Percentiles rank a stretch among this genome's conserved stretches.
phyloP scores from a whole-genome alignment of 2,888 invertebrate genomes.

The Charanyca ferruginea region DNA sequence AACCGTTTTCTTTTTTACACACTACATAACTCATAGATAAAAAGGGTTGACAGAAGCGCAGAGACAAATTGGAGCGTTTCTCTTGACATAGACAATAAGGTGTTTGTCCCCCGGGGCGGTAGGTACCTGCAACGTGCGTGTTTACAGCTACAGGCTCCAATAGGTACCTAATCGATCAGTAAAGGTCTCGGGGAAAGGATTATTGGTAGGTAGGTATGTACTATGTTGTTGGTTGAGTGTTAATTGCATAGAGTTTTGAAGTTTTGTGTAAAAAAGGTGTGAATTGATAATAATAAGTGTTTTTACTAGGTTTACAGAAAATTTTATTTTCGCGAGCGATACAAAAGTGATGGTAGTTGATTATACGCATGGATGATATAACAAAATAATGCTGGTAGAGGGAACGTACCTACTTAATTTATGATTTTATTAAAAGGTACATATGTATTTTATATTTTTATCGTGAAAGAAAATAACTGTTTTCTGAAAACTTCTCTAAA shows the following conservation, averaged over 20 bases:
- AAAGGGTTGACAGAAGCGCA: constrained; percentile 76
- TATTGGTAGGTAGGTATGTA: constrained; percentile 23
- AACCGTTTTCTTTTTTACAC: constrained; percentile 38
- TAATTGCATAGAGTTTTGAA: constrained; percentile 16
- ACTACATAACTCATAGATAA: constrained; percentile 74
- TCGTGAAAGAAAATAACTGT: too few species aligned
- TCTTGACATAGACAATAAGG: constrained; percentile 80
- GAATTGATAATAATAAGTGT: too few species aligned
- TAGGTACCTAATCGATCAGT: constrained; percentile 74
- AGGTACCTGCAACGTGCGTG: constrained; percentile 58
- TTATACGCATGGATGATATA: too few species aligned
- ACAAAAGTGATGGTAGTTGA: too few species aligned
- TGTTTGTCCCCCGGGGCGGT: constrained; percentile 65
- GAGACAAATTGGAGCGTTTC: constrained; percentile 80
- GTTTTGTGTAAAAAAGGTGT: background rate
- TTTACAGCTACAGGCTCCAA: constrained; percentile 73
- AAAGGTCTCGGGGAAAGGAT: constrained; percentile 55
- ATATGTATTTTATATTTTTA: too few species aligned
- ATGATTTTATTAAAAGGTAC: too few species aligned
- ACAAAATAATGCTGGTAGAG: too few species aligned
- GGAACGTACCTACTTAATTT: too few species aligned
- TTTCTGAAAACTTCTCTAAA: too few species aligned
- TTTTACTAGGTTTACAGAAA: too few species aligned
- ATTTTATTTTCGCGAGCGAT: too few species aligned
- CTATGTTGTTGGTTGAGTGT: constrained; percentile 34